Conservation (phyloP, 1,140 invertebrate genomes). For the Ostrea edulis region DNA sequence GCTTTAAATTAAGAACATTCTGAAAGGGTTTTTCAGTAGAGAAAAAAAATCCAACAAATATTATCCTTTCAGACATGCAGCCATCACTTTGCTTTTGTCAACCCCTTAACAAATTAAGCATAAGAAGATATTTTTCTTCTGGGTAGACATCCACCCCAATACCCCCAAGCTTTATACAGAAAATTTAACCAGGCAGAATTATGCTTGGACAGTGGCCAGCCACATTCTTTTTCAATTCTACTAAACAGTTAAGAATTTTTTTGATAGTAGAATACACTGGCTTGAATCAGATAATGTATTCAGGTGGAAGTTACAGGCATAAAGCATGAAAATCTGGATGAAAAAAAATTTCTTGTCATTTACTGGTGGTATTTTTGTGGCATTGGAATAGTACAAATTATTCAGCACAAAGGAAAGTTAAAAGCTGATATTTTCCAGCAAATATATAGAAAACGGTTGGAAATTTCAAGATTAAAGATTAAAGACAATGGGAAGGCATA, state of each 20-base stretch:
- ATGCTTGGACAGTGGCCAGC: constrained; percentile 19
- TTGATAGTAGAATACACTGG: neutral
- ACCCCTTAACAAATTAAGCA: neutral
- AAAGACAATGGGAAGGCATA: neutral
- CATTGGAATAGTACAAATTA: neutral
- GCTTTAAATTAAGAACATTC: neutral
- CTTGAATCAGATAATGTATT: neutral
- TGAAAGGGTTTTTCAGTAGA: neutral
- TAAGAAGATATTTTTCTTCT: neutral
- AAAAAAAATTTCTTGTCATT: neutral
- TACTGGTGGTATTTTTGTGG: neutral
- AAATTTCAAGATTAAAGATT: neutral
- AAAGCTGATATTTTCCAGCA: neutral
- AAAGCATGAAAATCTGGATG: neutral
- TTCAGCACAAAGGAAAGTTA: neutral
- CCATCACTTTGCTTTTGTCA: neutral
- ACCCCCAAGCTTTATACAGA: neutral
- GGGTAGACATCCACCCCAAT: neutral
- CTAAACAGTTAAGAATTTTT: neutral
- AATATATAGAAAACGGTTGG: neutral
- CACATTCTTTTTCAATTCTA: neutral
- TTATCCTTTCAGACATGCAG: neutral
- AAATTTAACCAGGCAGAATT: constrained; percentile 1
- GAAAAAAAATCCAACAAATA: neutral
- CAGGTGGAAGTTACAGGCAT: constrained; percentile 10